phyloP scores from a whole-genome alignment of 2,888 invertebrate genomes.

The Torymus aiolomorphi region DNA sequence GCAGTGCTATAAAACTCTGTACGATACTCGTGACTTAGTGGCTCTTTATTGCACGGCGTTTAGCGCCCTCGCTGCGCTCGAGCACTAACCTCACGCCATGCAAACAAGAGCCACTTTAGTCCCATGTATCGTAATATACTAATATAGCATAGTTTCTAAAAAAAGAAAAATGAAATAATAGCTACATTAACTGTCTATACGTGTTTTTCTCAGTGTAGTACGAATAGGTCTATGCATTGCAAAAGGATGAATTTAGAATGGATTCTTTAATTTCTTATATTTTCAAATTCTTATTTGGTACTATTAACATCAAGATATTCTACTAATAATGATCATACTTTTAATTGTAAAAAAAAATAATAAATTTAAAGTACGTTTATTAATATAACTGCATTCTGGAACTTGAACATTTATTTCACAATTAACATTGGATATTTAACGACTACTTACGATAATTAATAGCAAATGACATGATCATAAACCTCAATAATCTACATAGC shows the following conservation, averaged over 20 bases:
- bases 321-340: too few species aligned
- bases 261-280: conserved; percentile 13
- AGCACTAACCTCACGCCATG: too few species aligned
- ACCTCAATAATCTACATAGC: too few species aligned
- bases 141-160: not conserved
- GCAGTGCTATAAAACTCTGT: too few species aligned
- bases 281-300: not conserved
- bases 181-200: not conserved
- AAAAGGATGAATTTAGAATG: conserved; percentile 37
- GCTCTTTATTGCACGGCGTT: too few species aligned
- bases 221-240: not conserved
- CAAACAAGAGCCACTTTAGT: too few species aligned
- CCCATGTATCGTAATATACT: too few species aligned
- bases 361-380: not conserved
- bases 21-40: too few species aligned
- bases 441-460: not conserved
- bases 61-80: too few species aligned
- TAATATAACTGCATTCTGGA: not conserved
- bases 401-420: conserved; percentile 36
- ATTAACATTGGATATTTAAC: not conserved
- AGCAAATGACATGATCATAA: too few species aligned
- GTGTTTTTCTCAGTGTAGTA: not conserved
- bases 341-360: too few species aligned
- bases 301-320: too few species aligned
- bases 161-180: not conserved